phyloP scores from a whole-genome alignment of 1,140 invertebrate genomes.

The Pantala flavescens region DNA sequence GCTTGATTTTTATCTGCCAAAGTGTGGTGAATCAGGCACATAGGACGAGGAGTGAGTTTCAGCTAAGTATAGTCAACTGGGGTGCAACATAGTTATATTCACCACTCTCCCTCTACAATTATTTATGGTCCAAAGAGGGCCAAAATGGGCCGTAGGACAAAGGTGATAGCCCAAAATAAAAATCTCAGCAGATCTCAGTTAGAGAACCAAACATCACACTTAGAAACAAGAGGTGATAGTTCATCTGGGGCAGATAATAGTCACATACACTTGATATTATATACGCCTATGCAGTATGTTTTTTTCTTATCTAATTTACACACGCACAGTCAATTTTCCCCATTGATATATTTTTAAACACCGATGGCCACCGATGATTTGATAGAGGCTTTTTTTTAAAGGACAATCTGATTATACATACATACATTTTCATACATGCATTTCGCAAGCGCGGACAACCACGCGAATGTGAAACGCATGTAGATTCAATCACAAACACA shows the following conservation, averaged over 20 bases:
- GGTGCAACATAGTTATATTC: not conserved
- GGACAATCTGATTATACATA: not conserved
- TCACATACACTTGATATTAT: not conserved
- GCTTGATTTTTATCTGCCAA: not conserved
- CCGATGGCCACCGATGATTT: not conserved
- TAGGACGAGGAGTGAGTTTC: conserved; percentile 4
- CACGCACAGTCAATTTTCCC: conserved; percentile 7
- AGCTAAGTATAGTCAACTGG: not conserved
- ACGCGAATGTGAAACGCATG: too few relatives aligned
- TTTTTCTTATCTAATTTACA: not conserved
- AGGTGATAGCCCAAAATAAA: not conserved
- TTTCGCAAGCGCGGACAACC: too few relatives aligned
- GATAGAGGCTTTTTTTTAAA: conserved; percentile 3
- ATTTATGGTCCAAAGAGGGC: not conserved
- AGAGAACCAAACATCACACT: conserved; percentile 5
- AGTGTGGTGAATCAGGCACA: not conserved
- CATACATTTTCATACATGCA: not conserved
- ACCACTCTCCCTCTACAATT: not conserved
- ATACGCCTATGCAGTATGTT: not conserved
- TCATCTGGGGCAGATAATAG: not conserved
- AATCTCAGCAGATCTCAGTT: not conserved
- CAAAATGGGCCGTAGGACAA: not conserved
- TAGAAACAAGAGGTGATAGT: conserved; percentile 4
- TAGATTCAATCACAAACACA: too few relatives aligned
- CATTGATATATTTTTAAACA: conserved; percentile 5